phyloP scores from a whole-genome alignment of 2,888 invertebrate species.

The Erebia palarica region DNA sequence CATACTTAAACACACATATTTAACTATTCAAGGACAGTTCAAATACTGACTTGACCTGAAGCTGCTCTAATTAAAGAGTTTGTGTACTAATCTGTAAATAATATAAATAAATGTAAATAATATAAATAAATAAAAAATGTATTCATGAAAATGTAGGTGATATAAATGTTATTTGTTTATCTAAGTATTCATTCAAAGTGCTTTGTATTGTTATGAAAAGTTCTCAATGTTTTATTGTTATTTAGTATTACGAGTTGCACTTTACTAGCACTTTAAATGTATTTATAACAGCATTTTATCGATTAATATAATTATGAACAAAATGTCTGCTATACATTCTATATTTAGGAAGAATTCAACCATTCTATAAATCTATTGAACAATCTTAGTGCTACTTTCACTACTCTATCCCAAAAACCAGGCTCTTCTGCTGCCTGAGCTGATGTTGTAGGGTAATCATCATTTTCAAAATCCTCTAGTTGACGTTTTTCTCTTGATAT shows the following conservation, averaged over 20 bases:
- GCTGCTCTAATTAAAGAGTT: too few relatives aligned
- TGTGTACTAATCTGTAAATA: too few relatives aligned
- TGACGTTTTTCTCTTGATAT: conserved; percentile 58
- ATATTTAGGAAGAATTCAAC: conserved; percentile 60
- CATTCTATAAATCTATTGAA: conserved; percentile 74
- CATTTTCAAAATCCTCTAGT: conserved; percentile 65
- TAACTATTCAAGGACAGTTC: too few relatives aligned
- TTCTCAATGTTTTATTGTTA: background rate
- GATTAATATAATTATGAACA: background rate
- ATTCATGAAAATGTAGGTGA: too few relatives aligned
- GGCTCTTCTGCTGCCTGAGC: conserved; percentile 61
- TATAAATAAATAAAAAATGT: too few relatives aligned
- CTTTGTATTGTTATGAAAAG: background rate
- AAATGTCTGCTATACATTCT: background rate
- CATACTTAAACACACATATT: too few relatives aligned
- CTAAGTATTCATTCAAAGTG: too few relatives aligned
- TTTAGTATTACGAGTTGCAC: background rate
- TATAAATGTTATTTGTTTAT: too few relatives aligned
- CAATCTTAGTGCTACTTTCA: conserved; percentile 71
- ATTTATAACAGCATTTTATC: background rate
- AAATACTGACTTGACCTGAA: too few relatives aligned
- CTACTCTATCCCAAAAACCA: conserved; percentile 73
- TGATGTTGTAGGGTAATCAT: conserved; percentile 56
- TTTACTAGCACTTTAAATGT: background rate
- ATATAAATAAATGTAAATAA: too few relatives aligned